Base-by-base conservation (phyloP, 2,797 vertebrate species). In the Champsocephalus gunnari region DNA sequence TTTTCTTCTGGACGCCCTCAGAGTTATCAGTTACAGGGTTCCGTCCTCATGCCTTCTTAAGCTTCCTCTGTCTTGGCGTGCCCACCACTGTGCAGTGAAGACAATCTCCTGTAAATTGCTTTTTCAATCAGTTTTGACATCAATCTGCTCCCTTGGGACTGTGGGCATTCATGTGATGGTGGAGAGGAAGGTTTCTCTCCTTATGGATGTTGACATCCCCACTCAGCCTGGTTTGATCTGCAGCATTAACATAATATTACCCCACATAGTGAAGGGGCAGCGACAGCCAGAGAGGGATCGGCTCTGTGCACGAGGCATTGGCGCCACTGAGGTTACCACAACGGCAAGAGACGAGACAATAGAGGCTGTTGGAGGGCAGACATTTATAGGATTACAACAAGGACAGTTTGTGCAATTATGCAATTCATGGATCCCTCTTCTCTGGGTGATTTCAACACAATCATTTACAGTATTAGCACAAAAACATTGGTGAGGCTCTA, bases 91-190 rank as follows among this genome's bases (percentile, higher is more conserved):
- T 48, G 77, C 77, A 73, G 85, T 63, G 75, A 81, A 83, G 83
- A 90, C 84, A 86, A 79, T 89, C 90, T 87, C 77, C 83, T 79
- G 84, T 80, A 93, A 93, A 92, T 90, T 89, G 89, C 89, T 86
- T 93, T 89, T 92, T 90, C 79, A 75, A 93, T 93, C 83, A 87
- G 80, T 86, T 92, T 87, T 93, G 93, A 93, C 90, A 92, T 88
- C 82, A 87, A 71, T 81, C 85, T 77, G 74, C 82, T 90, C 91
- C 81, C 86, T 16, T 73, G 86, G 89, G 91, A 82, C 78, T 66
- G 75, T 71, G 77, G 80, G 62, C 79, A 85, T 88, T 80, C 83
- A 86, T 80, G 82, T 88, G 88, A 89, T 77, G 75, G 82, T 64
- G 14, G 62, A 77, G 84, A 84, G 79, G 85, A 82, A 87, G 84